Percentiles rank a stretch among this genome's conserved stretches.
Conservation (phyloP, 2,113 vertebrate genomes). For the Hypocryptadius cinnamomeus region DNA sequence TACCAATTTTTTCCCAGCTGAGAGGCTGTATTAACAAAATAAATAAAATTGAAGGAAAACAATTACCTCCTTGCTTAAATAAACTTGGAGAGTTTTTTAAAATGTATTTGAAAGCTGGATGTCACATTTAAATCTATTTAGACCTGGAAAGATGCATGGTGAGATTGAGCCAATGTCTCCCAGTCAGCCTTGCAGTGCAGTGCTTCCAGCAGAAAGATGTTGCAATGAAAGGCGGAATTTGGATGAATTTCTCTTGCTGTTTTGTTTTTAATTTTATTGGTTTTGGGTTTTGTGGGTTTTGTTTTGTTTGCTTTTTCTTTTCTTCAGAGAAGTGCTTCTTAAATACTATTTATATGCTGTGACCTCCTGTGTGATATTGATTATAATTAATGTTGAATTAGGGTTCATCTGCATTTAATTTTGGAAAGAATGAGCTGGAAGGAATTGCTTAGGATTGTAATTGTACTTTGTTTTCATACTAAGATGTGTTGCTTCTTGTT, state of each 20-base stretch:
- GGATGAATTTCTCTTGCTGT: not conserved
- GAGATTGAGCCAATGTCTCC: not conserved
- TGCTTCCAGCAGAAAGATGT: not conserved
- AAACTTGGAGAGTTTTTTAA: not conserved
- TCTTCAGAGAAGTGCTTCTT: not conserved
- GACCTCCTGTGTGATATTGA: not conserved
- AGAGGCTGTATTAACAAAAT: not conserved
- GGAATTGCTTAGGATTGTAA: not conserved
- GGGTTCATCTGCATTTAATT: not conserved
- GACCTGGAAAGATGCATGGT: fast-evolving
- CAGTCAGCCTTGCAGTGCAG: not conserved
- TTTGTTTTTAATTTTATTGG: not conserved
- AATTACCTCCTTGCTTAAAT: not conserved
- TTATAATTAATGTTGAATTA: not conserved
- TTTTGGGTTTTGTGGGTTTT: not conserved
- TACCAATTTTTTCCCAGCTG: not conserved
- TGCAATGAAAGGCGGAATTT: not conserved
- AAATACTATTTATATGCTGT: not conserved
- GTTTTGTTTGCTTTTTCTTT: not conserved
- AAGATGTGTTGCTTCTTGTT: not conserved
- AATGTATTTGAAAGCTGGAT: not conserved
- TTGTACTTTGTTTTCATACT: not conserved
- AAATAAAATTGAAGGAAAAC: not conserved
- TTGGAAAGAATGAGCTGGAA: not conserved
- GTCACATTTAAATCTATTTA: not conserved